Evolutionary conservation across 2,888 invertebrate genomes (phyloP), one percentile per base, ranked within the genome.

Genomic region (Macrophya alboannulata): DNA sequence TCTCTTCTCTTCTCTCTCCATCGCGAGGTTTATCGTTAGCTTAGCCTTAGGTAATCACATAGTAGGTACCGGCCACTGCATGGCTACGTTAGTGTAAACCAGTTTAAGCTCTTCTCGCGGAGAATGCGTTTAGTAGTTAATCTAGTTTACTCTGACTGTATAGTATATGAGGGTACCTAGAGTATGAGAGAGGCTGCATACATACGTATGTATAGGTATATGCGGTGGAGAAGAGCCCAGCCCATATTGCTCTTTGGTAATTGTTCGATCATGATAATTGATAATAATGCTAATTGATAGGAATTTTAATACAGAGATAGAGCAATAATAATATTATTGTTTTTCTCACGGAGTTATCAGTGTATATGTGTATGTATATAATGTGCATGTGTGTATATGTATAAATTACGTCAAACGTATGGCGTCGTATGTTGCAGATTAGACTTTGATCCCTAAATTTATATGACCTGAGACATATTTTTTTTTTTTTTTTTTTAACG

Each of bases 31-130:
- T 55, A 68, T 68, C 68, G 68, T 68, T 68, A 68, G 62, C 62
- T 62, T 25, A 71, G 79, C 12, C n/a, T 37, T 37, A 55, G 79
- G 55, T 55, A 77, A 77, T 77, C 77, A 55, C 77, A 37, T 3
- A 55, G 77, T 31, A 43, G 31, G 55, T 55, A 62, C 40, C 4
- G 31, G 40, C 21, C n/a, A 10, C 40, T 15, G n/a, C n/a, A n/a
- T n/a, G 40, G 68, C 68, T 25, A 40, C 83, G 83, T 68, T 68
- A 51, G 68, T 83, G 51, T 37, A 71, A 83, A 83, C 83, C 83
- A 83, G 83, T 83, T 83, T 37, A 83, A 71, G 68, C 83, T 83
- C 48, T 65, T 83, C 68, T 65, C 83, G 65, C 83, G 43, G 37
- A 31, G 68, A 71, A 83, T 68, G 55, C 55, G 10, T 83, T 83